Base-by-base conservation (phyloP, 2,888 invertebrate genomes). In the Leucozona laternaria region DNA sequence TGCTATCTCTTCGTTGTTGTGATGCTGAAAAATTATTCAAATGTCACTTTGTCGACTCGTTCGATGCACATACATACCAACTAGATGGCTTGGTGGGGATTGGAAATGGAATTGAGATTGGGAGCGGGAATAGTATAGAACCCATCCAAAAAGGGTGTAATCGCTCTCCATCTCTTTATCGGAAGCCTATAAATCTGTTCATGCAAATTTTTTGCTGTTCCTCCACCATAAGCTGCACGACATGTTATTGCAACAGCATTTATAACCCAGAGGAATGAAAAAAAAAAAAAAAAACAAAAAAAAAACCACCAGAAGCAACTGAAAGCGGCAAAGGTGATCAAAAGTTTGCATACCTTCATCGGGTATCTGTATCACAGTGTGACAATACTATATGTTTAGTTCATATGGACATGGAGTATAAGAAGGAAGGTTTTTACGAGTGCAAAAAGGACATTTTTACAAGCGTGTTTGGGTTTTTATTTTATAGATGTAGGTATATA, bases 101-200 rank as follows among this genome's bases (percentile, higher is more conserved):
- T 28, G 60, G 28, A 17, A 13, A 22, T 28, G 68, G 48, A 28
- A 58, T 25, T 25, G 25, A 2, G 25, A 25, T 25, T 25, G 2
- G 25, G 31, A 68, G 45, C 53, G 40, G 20, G n/a, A 15, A 53
- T 37, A 53, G 34, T 53, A 68, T 31, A 58, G 71, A 76, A 87
- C 79, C 87, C 79, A 87, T 87, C 87, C 87, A 87, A 87, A 87
- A 87, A 87, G 87, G 87, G 87, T 87, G 87, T 87, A 87, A 87
- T 87, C 87, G 87, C 87, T 87, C 87, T 87, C 87, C 83, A 87
- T 87, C 87, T 87, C 87, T 87, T 87, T 87, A 87, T 87, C 87
- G 83, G 87, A 83, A 87, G 87, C 87, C 87, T 87, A 87, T 87
- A 87, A 87, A 87, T 87, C 87, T 87, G 87, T 87, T 87, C 82